Conservation (phyloP, 2,797 vertebrate genomes). For the Amazona ochrocephala region DNA sequence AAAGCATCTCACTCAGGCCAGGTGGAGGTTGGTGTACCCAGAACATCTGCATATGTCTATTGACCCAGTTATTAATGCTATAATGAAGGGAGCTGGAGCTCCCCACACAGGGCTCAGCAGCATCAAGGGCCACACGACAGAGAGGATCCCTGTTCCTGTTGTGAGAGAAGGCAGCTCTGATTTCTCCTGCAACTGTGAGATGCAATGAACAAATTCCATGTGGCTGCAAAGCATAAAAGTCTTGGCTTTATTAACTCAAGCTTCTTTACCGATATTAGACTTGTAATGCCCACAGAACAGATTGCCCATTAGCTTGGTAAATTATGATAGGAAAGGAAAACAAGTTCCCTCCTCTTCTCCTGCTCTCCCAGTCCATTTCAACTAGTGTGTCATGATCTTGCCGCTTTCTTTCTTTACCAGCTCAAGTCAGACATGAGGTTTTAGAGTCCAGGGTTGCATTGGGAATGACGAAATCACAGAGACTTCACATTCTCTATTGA, state of each 20-base stretch:
- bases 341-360: background rate
- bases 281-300: background rate
- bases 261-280: background rate
- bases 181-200: background rate
- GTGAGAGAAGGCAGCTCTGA: background rate
- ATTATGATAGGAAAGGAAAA: background rate
- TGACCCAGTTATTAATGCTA: background rate
- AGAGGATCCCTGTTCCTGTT: background rate
- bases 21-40: background rate
- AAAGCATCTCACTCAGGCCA: background rate
- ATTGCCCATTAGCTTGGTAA: background rate
- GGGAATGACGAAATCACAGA: background rate
- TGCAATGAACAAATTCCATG: background rate
- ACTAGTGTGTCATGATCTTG: background rate
- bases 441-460: background rate
- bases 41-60: background rate
- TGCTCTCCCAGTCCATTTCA: background rate
- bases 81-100: background rate
- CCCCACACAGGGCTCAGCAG: background rate
- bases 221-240: background rate
- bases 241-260: background rate
- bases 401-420: background rate
- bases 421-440: background rate
- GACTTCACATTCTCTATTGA: background rate
- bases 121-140: fast-evolving